These are phyloP conservation scores for Sarcoramphus papa DNA, from an alignment of 2,797 vertebrate species.

Conservation along the genomic window DNA sequence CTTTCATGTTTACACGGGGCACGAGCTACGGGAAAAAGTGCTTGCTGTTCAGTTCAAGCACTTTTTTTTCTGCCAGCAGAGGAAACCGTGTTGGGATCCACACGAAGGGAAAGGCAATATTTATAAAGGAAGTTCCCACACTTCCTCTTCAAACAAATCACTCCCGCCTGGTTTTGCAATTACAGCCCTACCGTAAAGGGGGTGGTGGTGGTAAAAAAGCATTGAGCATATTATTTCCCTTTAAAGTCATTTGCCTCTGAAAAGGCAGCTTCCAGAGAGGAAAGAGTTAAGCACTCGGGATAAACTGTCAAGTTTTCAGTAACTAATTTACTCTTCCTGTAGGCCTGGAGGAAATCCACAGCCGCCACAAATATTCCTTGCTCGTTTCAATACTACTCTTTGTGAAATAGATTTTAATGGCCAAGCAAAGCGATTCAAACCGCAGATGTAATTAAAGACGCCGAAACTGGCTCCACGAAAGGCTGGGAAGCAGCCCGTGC, in stretches of 20 bases:
- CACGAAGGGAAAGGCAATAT: constrained; percentile 52
- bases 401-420: constrained; percentile 62
- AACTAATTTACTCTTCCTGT: constrained; percentile 64
- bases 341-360: constrained; percentile 66
- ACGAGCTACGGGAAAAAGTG: background rate
- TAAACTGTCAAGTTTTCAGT: constrained; percentile 56
- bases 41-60: background rate
- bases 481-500: background rate
- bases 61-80: background rate
- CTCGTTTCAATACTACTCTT: constrained; percentile 40
- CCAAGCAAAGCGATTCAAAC: constrained; percentile 44
- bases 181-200: background rate
- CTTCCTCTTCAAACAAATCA: constrained; percentile 59
- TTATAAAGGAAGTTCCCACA: constrained; percentile 63
- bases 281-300: constrained; percentile 46
- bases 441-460: constrained; percentile 37
- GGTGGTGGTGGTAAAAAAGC: background rate
- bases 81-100: background rate
- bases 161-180: constrained; percentile 41
- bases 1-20: background rate
- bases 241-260: constrained; percentile 12
- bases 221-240: background rate
- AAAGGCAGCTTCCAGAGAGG: background rate
- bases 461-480: background rate
- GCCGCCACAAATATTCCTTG: constrained; percentile 51